Evolutionary conservation across 2,113 vertebrate genomes (phyloP), one percentile per base, ranked within the genome.

Genomic region (Orientallactaga bullata): DNA sequence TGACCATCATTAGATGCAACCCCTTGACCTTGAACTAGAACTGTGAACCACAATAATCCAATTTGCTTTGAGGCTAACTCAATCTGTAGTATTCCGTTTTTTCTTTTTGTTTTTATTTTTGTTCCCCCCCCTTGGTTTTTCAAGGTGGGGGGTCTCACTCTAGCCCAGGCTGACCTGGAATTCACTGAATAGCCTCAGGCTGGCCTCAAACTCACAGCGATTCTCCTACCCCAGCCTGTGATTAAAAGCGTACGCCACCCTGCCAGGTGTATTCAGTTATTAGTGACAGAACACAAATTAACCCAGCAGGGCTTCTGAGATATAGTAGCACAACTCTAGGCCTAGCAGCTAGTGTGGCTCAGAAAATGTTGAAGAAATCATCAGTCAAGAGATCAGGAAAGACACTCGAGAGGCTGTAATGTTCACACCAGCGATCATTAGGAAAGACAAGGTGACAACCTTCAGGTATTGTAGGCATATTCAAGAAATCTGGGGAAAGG

Each of bases 301-400:
- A 10, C 5, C 12, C 16, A 32, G 30, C 18, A 35, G 47, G 71
- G 47, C 32, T 71, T 20, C 55, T 7, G 24, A 51, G 23, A 28
- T 18, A n/a, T 2, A 12, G 17, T 7, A 26, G 28, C 28, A 8
- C 0, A 3, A 76, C 32, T 7, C n/a, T n/a, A 42, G 28, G 20
- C 73, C 81, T 47, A 30, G 26, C 26, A 68, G 2, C 42, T 20
- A 18, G 35, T 37, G 30, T 37, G 60, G 51, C 17, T 85, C 65
- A 78, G 79, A 37, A 69, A 86, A 30, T n/a, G 15, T 3, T 13
- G 8, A 79, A 47, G 10, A 78, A 8, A 24, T 86, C 76, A 81
- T 47, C 17, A 11, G 32, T 5, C 7, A 16, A 55, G 7, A 42
- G n/a, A 61, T 37, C 60, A 30, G 39, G 76, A 66, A 68, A 39